Conservation (phyloP, 2,888 invertebrate species). For the Acanthacorydalis orientalis region DNA sequence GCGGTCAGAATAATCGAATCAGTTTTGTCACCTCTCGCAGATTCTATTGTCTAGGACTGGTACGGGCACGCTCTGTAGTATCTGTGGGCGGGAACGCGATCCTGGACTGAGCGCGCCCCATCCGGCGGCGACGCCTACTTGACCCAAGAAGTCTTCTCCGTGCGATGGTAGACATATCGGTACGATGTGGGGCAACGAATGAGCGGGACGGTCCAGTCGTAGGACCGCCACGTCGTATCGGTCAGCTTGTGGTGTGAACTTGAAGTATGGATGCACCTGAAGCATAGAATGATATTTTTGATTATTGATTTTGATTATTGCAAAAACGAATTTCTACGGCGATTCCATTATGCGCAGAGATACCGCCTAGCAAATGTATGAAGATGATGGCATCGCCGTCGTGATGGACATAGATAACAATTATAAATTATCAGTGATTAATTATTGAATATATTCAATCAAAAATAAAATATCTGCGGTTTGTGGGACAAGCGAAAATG, state of each 20-base stretch:
- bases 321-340: no score
- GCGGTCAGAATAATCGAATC: not conserved
- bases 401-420: no score
- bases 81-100: constrained; percentile 73
- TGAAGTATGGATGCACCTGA: constrained; percentile 79
- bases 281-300: constrained; percentile 8
- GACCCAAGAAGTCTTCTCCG: constrained; percentile 76
- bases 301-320: no score
- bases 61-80: constrained; percentile 79
- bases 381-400: no score
- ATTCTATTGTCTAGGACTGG: constrained; percentile 81
- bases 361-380: no score
- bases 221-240: constrained; percentile 84
- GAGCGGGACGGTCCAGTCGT: constrained; percentile 73
- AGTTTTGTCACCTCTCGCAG: constrained; percentile 36
- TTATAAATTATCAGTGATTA: no score
- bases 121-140: constrained; percentile 83
- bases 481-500: no score
- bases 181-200: constrained; percentile 77
- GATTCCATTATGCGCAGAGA: no score
- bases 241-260: constrained; percentile 85
- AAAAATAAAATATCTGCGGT: no score
- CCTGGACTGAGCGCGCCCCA: constrained; percentile 82
- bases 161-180: constrained; percentile 85
- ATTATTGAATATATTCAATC: no score